Conservation (phyloP, 2,888 invertebrate species). For the Isotomurus palustris region DNA sequence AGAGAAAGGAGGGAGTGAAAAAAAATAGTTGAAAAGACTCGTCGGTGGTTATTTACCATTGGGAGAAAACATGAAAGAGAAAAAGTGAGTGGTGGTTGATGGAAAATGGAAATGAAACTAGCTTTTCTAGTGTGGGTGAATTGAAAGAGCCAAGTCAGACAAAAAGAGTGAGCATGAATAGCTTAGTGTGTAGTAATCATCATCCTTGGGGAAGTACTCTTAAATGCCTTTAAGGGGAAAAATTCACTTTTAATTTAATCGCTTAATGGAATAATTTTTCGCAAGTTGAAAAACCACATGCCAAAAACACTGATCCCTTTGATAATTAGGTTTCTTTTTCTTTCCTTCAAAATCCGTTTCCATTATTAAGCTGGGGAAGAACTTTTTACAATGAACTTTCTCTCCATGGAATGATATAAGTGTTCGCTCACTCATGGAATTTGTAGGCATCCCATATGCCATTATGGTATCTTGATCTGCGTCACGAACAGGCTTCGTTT, state of each 20-base stretch:
- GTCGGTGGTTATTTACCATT: background rate
- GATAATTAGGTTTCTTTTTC: constrained; percentile 45
- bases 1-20: too few species aligned
- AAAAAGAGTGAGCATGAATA: constrained; percentile 9
- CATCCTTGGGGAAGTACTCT: constrained; percentile 6
- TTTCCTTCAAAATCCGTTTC: constrained; percentile 1
- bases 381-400: background rate
- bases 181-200: constrained; percentile 3
- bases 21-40: too few species aligned
- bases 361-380: constrained; percentile 10
- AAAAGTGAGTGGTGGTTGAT: background rate
- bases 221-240: constrained; percentile 22
- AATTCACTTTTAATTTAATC: constrained; percentile 43
- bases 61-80: background rate
- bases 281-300: constrained; percentile 45
- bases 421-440: too few species aligned
- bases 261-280: constrained; percentile 47
- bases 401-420: too few species aligned
- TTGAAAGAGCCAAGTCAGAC: too few species aligned
- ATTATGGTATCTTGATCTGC: background rate
- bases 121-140: background rate
- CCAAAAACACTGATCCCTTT: constrained; percentile 46
- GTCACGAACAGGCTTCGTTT: too few species aligned
- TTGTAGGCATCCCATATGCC: too few species aligned
- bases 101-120: constrained; percentile 8